These are phyloP conservation scores for Yasuhikotakia modesta DNA, from an alignment of 2,797 vertebrate genomes.

Conservation along the genomic window DNA sequence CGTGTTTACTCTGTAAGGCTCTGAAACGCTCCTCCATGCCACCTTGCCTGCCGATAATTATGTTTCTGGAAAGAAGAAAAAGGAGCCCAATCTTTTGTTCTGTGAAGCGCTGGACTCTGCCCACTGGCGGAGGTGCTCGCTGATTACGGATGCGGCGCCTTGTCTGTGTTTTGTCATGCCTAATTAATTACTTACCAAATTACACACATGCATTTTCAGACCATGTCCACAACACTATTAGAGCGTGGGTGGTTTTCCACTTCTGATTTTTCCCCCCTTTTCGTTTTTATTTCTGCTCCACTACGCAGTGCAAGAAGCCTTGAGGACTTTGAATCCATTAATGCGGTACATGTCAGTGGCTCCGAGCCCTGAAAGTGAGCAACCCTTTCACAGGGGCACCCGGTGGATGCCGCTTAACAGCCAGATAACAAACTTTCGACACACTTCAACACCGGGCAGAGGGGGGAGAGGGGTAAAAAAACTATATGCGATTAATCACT, in stretches of 20 bases:
- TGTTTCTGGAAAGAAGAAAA: slow-evolving; percentile 37
- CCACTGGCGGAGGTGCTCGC: slow-evolving; percentile 48
- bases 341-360: slow-evolving; percentile 29
- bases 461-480: slow-evolving; percentile 49
- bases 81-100: slow-evolving; percentile 39
- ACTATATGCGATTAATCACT: slow-evolving; percentile 72
- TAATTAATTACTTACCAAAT: slow-evolving; percentile 73
- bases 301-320: slow-evolving; percentile 23
- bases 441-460: slow-evolving; percentile 36
- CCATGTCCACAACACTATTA: slow-evolving; percentile 59
- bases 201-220: slow-evolving; percentile 59
- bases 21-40: slow-evolving; percentile 35
- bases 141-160: slow-evolving; percentile 57
- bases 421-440: slow-evolving; percentile 48
- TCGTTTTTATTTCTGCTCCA: slow-evolving; percentile 32
- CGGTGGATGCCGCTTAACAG: slow-evolving; percentile 42
- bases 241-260: slow-evolving; percentile 46
- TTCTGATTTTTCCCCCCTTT: slow-evolving; percentile 33
- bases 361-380: slow-evolving; percentile 49
- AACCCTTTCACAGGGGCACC: slow-evolving; percentile 43
- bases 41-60: slow-evolving; percentile 53
- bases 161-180: slow-evolving; percentile 66
- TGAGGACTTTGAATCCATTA: slow-evolving; percentile 50
- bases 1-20: slow-evolving; percentile 43
- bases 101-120: slow-evolving; percentile 30